Evolutionary conservation across 2,113 vertebrate genomes (phyloP), one percentile per base, ranked within the genome.

Genomic region (Ctenodactylus gundi): DNA sequence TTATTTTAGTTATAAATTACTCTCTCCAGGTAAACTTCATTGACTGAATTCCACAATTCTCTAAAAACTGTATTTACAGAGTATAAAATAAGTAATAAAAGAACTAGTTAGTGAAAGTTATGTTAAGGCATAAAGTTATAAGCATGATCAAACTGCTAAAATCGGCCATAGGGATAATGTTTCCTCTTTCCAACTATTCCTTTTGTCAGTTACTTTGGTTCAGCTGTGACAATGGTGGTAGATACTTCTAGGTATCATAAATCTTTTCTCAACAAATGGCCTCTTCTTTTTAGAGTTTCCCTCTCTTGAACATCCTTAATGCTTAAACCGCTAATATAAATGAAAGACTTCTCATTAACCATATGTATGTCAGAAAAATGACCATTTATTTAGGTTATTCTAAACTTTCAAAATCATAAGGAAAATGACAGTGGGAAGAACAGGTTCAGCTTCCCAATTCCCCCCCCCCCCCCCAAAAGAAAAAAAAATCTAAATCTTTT

Each of bases 321-420:
- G 31, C 21, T 75, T 83, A 90, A 94, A 86, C 62, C 72, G 21
- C 13, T 81, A 91, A 67, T 73, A 20, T 70, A 25, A 92, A 92
- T 83, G 9, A 68, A 93, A 93, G 39, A 67, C 84, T 93, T 9
- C 95, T 85, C n/a, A 88, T 46, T 53, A 96, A 86, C 67, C 29
- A 0, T 44, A 25, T 21, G 3, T 29, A 12, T 41, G 15, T 73
- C 27, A 68, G 1, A 72, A 67, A 81, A 93, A 51, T 58, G 23
- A 88, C 10, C 46, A 78, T 15, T 85, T 41, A 78, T 15, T 85
- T 41, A 82, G 21, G 27, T 6, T 85, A 84, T 31, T 6, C 2
- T 68, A 39, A 58, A n/a, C 57, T 90, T 46, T 82, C 34, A 96
- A 76, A 96, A 87, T 51, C 14, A 94, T 65, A 11, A 95, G 55